phyloP scores from a whole-genome alignment of 2,797 vertebrate genomes.

The Diceros bicornis region DNA sequence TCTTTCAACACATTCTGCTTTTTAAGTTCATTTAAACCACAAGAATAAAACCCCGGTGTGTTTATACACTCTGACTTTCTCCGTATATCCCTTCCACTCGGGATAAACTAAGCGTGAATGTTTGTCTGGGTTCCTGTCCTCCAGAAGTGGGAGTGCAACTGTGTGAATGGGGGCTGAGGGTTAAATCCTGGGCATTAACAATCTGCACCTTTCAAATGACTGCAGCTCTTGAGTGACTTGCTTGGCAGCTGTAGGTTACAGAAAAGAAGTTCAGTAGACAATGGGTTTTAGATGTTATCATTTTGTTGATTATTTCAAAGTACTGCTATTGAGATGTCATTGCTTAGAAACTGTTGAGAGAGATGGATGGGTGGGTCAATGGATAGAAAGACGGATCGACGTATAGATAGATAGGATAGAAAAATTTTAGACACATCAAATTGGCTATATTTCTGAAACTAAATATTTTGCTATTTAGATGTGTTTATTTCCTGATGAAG shows the following conservation, averaged over 20 bases:
- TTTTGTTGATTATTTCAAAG: slow-evolving; percentile 56
- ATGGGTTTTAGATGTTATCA: slow-evolving; percentile 15
- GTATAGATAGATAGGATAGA: not conserved
- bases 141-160: not conserved
- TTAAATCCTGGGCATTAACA: not conserved
- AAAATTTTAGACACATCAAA: slow-evolving; percentile 15
- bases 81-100: not conserved
- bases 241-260: not conserved
- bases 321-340: not conserved
- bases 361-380: not conserved
- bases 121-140: not conserved
- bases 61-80: slow-evolving; percentile 39
- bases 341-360: slow-evolving; percentile 35
- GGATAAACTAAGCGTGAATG: not conserved
- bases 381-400: no score
- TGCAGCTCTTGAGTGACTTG: slow-evolving; percentile 25
- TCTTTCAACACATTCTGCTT: slow-evolving; percentile 36
- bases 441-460: slow-evolving; percentile 29
- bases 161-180: not conserved
- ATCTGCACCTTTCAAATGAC: not conserved
- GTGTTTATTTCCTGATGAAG: slow-evolving; percentile 18
- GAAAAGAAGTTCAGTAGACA: slow-evolving; percentile 21
- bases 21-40: slow-evolving; percentile 30
- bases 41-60: slow-evolving; percentile 36
- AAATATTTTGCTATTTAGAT: slow-evolving; percentile 47